These are phyloP conservation scores for Marronus borbonicus DNA, from an alignment of 2,888 invertebrate species.

Conservation along the genomic window DNA sequence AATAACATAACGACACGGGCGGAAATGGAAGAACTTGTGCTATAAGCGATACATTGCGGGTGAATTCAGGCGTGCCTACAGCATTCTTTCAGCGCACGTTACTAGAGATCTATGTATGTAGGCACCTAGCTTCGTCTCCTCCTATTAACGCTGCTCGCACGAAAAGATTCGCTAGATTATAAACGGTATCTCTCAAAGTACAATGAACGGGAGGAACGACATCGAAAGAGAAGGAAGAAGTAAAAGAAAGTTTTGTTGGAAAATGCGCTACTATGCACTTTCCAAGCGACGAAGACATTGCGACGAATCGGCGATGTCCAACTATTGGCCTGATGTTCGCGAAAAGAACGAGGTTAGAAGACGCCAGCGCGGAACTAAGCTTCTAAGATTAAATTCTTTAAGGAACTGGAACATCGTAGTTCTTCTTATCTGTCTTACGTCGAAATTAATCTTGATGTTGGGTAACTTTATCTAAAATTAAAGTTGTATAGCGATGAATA, in stretches of 20 bases:
- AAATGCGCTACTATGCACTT: not conserved
- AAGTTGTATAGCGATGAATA: not conserved
- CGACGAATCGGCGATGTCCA: not conserved
- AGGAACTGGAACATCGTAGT: constrained; percentile 17
- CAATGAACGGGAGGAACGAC: constrained; percentile 7
- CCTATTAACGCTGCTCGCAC: not conserved
- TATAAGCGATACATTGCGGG: constrained; percentile 13
- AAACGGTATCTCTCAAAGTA: constrained; percentile 13
- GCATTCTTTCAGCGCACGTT: not conserved
- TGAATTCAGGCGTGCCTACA: not conserved
- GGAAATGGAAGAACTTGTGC: constrained; percentile 1
- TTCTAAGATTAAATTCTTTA: constrained; percentile 36
- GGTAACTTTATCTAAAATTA: constrained; percentile 9
- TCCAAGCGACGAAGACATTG: not conserved
- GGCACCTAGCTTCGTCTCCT: not conserved
- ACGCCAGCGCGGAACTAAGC: constrained; percentile 5
- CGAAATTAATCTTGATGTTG: constrained; percentile 34
- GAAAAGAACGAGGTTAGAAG: constrained; percentile 10
- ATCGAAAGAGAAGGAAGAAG: not conserved
- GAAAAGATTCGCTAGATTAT: constrained; percentile 5
- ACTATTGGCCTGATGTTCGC: not conserved
- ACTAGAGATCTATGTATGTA: not conserved
- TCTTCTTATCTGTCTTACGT: not conserved
- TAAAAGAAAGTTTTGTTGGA: not conserved
- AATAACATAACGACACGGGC: constrained; percentile 34